These are phyloP conservation scores for Adoxophyes honmai DNA, from an alignment of 1,140 invertebrate genomes.

Conservation along the genomic window DNA sequence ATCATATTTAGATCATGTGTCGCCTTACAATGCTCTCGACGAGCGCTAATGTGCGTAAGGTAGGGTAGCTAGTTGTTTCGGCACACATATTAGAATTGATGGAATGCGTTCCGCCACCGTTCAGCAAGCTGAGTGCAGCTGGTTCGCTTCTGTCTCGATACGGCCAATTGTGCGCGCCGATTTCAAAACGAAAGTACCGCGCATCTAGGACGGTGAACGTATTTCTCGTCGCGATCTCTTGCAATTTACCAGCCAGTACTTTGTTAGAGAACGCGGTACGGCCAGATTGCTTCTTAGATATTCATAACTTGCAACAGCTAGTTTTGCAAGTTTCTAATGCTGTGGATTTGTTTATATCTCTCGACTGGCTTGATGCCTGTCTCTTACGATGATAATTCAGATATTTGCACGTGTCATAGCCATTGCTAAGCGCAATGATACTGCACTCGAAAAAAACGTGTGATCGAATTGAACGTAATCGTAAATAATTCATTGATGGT, in stretches of 20 bases:
- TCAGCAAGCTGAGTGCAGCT: conserved; percentile 38
- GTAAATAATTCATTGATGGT: conserved; percentile 4
- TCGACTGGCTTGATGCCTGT: not conserved
- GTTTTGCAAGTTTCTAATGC: conserved; percentile 46
- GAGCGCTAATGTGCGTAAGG: no score
- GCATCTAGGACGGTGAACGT: conserved; percentile 75
- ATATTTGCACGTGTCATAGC: not conserved
- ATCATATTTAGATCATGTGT: no score
- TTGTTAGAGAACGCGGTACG: conserved; percentile 44
- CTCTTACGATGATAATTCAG: not conserved
- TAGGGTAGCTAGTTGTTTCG: not conserved
- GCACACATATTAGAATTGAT: conserved; percentile 16
- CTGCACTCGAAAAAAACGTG: no score
- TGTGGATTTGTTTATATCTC: conserved; percentile 29
- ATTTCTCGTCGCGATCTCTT: conserved; percentile 68
- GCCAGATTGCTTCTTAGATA: conserved; percentile 43
- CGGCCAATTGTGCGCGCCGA: conserved; percentile 73
- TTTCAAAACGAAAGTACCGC: conserved; percentile 76
- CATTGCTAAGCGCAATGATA: no score
- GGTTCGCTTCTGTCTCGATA: conserved; percentile 62
- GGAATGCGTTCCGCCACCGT: conserved; percentile 60
- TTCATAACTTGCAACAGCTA: conserved; percentile 49
- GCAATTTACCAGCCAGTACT: conserved; percentile 55
- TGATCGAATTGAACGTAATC: not conserved
- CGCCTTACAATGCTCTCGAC: no score